Evolutionary conservation across 2,797 vertebrate genomes (phyloP).

Genomic region (Protosalanx chinensis): DNA sequence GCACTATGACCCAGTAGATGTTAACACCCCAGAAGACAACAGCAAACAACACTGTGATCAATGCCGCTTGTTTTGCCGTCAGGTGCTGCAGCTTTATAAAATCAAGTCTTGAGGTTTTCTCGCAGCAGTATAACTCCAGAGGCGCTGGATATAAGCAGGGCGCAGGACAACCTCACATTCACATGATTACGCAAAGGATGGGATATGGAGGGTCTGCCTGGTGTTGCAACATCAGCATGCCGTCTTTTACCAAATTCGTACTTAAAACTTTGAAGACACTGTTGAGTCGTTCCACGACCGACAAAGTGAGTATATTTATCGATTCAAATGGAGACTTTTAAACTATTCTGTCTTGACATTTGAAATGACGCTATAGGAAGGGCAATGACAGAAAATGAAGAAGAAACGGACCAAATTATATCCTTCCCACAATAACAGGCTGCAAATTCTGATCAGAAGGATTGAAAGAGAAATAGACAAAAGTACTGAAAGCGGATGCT

Average conservation of each 20-base stretch:
- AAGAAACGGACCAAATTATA: slow-evolving; percentile 10
- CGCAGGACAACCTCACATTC: background rate
- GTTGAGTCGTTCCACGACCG: background rate
- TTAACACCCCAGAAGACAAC: slow-evolving; percentile 1
- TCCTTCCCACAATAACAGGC: slow-evolving; percentile 5
- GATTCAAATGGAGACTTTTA: slow-evolving; percentile 1
- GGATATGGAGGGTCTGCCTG: background rate
- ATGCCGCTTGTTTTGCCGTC: slow-evolving; percentile 16
- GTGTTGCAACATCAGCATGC: background rate
- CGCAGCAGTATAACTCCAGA: background rate
- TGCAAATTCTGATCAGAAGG: background rate
- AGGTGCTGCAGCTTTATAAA: slow-evolving; percentile 12
- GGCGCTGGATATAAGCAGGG: background rate
- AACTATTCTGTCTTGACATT: background rate
- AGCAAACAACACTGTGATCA: background rate
- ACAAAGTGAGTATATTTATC: background rate
- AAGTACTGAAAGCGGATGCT: too few species aligned
- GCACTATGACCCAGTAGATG: slow-evolving; percentile 11
- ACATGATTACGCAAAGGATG: background rate
- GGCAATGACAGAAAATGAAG: slow-evolving; percentile 10
- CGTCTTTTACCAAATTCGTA: background rate
- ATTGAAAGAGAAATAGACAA: background rate
- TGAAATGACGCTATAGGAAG: background rate
- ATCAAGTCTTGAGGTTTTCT: slow-evolving; percentile 3
- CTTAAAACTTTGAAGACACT: background rate